Evolutionary conservation across 2,888 invertebrate genomes (phyloP).

Genomic region (Noctua comes): DNA sequence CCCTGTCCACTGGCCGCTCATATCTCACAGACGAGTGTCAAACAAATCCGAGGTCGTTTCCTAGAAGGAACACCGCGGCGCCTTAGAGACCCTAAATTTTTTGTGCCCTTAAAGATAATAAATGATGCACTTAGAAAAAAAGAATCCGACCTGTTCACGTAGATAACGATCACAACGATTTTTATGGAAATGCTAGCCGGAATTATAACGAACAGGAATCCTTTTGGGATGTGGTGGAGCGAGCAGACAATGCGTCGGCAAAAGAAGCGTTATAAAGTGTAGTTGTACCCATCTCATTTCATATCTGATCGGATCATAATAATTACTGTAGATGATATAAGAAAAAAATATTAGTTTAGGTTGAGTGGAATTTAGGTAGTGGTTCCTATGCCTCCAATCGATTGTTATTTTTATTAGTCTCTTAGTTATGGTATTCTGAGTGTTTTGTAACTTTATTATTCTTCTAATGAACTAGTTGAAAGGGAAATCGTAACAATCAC

Average conservation of each 20-base stretch:
- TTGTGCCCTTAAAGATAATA: constrained; percentile 89
- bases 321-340: constrained; percentile 59
- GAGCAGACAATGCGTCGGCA: constrained; percentile 89
- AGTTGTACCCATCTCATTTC: constrained; percentile 68
- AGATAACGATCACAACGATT: constrained; percentile 89
- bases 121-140: constrained; percentile 89
- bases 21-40: constrained; percentile 89
- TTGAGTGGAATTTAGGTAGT: constrained; percentile 33
- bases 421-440: not conserved
- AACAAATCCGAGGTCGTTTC: constrained; percentile 87
- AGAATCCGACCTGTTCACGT: constrained; percentile 88
- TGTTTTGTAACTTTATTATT: not conserved
- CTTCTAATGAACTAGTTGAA: not conserved
- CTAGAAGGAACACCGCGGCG: constrained; percentile 89
- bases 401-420: not conserved
- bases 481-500: not conserved
- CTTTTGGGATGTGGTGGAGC: constrained; percentile 88
- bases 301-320: constrained; percentile 76
- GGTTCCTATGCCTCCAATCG: constrained; percentile 8
- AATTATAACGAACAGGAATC: constrained; percentile 89
- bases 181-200: constrained; percentile 89
- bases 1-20: constrained; percentile 82
- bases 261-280: constrained; percentile 74
- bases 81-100: constrained; percentile 87
- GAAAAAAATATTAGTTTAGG: constrained; percentile 37